Conservation (phyloP, 92 coral and sea anemone genomes). For the Zoanthus sociatus region DNA sequence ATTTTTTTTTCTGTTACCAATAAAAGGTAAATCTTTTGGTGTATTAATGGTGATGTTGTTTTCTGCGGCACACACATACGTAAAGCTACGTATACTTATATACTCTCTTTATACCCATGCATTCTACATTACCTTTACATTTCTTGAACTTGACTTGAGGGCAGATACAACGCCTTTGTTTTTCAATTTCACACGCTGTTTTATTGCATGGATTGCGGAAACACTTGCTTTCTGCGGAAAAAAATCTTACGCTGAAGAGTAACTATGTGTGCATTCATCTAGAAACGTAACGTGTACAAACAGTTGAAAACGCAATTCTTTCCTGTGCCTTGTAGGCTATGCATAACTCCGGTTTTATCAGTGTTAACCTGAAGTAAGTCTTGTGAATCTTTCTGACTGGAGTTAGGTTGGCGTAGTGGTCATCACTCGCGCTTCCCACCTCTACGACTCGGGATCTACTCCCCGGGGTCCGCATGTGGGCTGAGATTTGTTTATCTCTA, state of each 20-base stretch:
- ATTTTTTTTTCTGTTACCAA: background rate
- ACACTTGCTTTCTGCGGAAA: conserved; percentile 8
- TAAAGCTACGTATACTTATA: background rate
- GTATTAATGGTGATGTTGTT: too few species aligned
- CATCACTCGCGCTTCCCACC: too few species aligned
- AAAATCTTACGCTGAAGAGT: background rate
- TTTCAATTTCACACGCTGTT: conserved; percentile 18
- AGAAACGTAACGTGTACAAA: background rate
- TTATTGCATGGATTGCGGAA: conserved; percentile 25
- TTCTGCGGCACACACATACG: background rate
- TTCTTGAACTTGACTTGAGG: conserved; percentile 27
- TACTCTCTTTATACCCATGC: background rate
- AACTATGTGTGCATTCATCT: too few species aligned
- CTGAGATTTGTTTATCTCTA: too few species aligned
- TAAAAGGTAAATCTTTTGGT: background rate
- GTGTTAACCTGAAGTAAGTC: too few species aligned
- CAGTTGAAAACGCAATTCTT: too few species aligned
- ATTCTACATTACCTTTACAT: conserved; percentile 5
- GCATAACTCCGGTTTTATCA: too few species aligned
- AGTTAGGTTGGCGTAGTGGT: too few species aligned
- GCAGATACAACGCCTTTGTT: conserved; percentile 17
- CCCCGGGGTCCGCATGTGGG: too few species aligned
- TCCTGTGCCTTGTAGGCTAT: too few species aligned
- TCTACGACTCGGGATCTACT: too few species aligned
- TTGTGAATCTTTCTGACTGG: too few species aligned